Base-by-base conservation (phyloP, 2,113 vertebrate genomes). In the Arizona elegans region DNA sequence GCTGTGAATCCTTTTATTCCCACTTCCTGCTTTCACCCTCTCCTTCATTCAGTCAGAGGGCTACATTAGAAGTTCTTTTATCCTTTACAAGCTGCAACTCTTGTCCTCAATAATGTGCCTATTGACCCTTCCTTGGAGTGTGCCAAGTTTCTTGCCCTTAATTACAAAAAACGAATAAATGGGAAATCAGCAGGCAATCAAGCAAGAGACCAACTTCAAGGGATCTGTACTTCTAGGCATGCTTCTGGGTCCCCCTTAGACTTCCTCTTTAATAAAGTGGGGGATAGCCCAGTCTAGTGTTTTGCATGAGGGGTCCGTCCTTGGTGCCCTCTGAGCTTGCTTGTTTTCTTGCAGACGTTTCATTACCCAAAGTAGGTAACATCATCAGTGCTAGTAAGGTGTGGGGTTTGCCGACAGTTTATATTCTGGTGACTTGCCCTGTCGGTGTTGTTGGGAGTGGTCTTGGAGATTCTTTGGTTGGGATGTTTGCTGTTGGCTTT, bases 51-150 rank as follows among this genome's bases (percentile, higher is more conserved):
- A 93, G 9, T 90, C 86, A 89, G 87, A 92, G 85, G 17, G 6
- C 0, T 90, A 87, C 17, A 55, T 87, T 93, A 58, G 10, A 55
- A 81, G 15, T n/a, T 88, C 89, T 88, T 81, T 55, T 93, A 92
- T 23, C 8, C 59, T 96, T 96, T 89, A 87, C 94, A 96, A 94
- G 92, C 62, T 86, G 59, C 29, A n/a, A 53, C 10, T 15, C 5
- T 0, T 70, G 62, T 75, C 65, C 65, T 15, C 65, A 75, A 33
- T n/a, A 33, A 33, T 75, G 65, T 75, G 65, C 29, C 13, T 1
- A 75, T 33, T 75, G 65, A 75, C n/a, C n/a, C 65, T 75, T 33
- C 65, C 12, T 75, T 75, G n/a, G n/a, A 75, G 13, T 75, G 13
- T 15, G 13, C 29, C n/a, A 75, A 75, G n/a, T 29, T 75, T 11